phyloP scores from a whole-genome alignment of 2,113 vertebrate genomes.

The Gallinago undulata region DNA sequence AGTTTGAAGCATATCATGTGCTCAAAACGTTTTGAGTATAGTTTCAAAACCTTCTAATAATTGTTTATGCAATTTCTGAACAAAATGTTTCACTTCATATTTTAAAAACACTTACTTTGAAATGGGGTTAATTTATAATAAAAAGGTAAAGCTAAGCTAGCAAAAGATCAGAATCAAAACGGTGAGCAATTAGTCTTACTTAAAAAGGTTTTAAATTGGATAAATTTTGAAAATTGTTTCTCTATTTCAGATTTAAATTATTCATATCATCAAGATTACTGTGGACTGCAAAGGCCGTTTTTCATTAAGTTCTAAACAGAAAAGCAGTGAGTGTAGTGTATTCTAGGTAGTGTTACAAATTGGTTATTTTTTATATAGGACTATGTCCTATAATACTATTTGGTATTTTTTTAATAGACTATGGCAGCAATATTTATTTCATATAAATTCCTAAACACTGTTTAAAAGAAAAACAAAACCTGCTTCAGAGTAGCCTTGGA shows the following conservation, averaged over 20 bases:
- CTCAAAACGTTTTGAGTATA: background rate
- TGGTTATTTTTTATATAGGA: background rate
- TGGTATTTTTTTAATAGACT: background rate
- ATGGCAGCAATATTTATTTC: background rate
- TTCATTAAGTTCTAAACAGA: background rate
- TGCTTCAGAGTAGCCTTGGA: background rate
- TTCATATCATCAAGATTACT: background rate
- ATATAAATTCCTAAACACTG: background rate
- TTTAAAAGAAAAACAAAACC: background rate
- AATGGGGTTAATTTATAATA: background rate
- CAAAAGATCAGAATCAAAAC: background rate
- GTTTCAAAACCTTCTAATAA: background rate
- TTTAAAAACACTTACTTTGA: background rate
- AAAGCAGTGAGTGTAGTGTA: background rate
- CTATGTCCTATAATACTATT: too few relatives aligned
- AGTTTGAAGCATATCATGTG: background rate
- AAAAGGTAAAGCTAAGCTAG: background rate
- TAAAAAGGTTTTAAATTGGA: background rate
- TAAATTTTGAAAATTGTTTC: background rate
- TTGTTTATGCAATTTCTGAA: background rate
- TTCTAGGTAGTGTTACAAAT: background rate
- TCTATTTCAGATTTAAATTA: background rate
- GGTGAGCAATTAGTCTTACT: background rate
- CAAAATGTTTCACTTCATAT: background rate
- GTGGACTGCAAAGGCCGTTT: background rate